Conservation (phyloP, 2,797 vertebrate species). For the Labroides dimidiatus region DNA sequence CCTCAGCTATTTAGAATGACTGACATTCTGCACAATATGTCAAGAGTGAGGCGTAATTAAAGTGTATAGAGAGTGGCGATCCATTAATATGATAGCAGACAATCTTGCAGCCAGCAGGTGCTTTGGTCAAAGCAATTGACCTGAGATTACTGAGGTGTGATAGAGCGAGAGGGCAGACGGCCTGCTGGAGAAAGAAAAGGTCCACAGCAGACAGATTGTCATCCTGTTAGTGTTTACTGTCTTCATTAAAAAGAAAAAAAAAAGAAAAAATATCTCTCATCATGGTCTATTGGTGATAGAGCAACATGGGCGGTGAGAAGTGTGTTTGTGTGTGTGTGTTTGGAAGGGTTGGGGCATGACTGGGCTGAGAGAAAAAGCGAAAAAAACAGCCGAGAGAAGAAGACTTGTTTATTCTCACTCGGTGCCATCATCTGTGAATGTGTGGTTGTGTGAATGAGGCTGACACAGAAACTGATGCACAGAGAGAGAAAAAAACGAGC, state of each 20-base stretch:
- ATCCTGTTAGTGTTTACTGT: constrained; percentile 59
- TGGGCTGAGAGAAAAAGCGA: constrained; percentile 19
- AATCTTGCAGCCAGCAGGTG: constrained; percentile 62
- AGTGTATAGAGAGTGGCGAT: constrained; percentile 57
- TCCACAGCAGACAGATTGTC: constrained; percentile 55
- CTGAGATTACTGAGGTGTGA: constrained; percentile 73
- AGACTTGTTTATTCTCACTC: constrained; percentile 59
- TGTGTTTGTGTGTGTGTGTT: constrained; percentile 6
- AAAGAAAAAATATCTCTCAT: constrained; percentile 50
- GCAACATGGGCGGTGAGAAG: constrained; percentile 31
- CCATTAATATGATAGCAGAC: constrained; percentile 69
- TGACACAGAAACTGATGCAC: constrained; percentile 17
- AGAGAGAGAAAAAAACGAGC: constrained; percentile 9
- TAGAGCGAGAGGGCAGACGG: constrained; percentile 36
- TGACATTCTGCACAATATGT: constrained; percentile 40
- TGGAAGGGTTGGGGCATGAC: constrained; percentile 1
- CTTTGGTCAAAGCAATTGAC: constrained; percentile 78
- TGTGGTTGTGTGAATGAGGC: constrained; percentile 37
- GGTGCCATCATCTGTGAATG: constrained; percentile 62
- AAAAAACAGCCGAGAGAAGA: constrained; percentile 48
- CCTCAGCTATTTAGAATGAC: constrained; percentile 26
- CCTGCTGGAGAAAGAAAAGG: constrained; percentile 54
- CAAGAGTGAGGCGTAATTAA: constrained; percentile 58
- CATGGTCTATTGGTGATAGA: constrained; percentile 57
- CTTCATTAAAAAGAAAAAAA: constrained; percentile 62